A percentile compares a stretch with the other conserved stretches of the same genome.
These are phyloP conservation scores for Cyphomyrus discorhynchus DNA, from an alignment of 2,113 vertebrate genomes.

Conservation along the genomic window DNA sequence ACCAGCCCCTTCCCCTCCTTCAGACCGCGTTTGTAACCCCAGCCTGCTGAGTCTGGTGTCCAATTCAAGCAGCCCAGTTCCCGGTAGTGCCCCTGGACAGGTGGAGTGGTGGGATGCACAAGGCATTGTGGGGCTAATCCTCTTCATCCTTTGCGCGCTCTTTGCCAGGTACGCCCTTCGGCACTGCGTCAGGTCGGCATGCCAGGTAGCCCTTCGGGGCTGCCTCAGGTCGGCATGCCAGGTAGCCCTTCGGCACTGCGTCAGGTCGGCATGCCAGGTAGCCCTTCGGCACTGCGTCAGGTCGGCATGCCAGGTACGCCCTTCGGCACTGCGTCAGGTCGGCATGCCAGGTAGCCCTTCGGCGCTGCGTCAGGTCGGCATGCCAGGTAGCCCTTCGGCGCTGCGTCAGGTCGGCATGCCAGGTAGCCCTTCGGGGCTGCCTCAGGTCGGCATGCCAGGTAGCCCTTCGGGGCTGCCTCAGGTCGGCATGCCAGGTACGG, in stretches of 20 bases:
- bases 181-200: not conserved
- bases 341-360: too few relatives aligned
- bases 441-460: too few relatives aligned
- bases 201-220: too few relatives aligned
- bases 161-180: constrained; percentile 73
- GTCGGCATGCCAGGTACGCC: constrained; percentile 70
- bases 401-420: not conserved
- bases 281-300: too few relatives aligned
- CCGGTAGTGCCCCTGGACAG: fast-evolving
- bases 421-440: too few relatives aligned
- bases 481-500: too few relatives aligned
- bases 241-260: too few relatives aligned
- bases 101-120: constrained; percentile 86
- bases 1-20: not conserved
- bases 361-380: too few relatives aligned
- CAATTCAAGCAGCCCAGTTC: constrained; percentile 33
- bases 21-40: constrained; percentile 77
- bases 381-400: too few relatives aligned
- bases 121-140: constrained; percentile 73
- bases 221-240: not conserved
- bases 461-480: too few relatives aligned
- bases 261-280: constrained; percentile 41
- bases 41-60: constrained; percentile 65
- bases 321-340: not conserved
- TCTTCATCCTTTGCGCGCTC: constrained; percentile 81